Evolutionary conservation across 2,888 invertebrate genomes (phyloP), one percentile per base, ranked within the genome.

Genomic region (Sarcophaga subvicina): DNA sequence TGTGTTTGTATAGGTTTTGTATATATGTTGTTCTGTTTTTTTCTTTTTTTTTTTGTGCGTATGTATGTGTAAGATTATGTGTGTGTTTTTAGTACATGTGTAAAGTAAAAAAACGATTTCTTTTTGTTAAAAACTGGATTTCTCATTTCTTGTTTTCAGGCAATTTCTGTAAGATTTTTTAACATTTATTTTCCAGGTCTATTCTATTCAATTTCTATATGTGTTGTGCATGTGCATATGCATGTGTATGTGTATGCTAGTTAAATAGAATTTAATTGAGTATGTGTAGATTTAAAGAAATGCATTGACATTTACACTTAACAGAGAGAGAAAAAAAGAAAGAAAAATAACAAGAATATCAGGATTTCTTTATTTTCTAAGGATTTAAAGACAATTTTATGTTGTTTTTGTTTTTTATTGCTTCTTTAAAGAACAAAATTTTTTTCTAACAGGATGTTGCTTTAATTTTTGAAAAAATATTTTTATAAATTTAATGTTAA

Each of bases 261-360:
- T 54, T 14, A 17, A 77, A 75, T 75, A 37, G 20, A 83, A 83
- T 77, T 77, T 77, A 49, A 72, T 77, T 71, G 82, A 72, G 71
- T 76, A 12, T 20, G 22, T 49, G 4, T 22, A 37, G 27, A 75
- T 69, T 49, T 54, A 14, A 80, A 66, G 17, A 47, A 69, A 64
- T 60, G 5, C 37, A 62, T 70, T 47, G 54, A 71, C 54, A 71
- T 71, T 49, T 71, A 14, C 25, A 17, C 54, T 54, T 4, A 8
- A n/a, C 3, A 37, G 20, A 11, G 22, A 69, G 2, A 14, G 25
- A 47, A 10, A 0, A 69, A 22, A 22, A 49, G 2, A 17, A 17
- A 54, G 54, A 14, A 37, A 37, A 37, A 1, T 0, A 37, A 37
- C 8, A 2, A 10, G 8, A 37, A 8, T 37, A 37, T 37, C 37